Evolutionary conservation across 2,888 invertebrate genomes (phyloP), one percentile per base, ranked within the genome.

Genomic region (Amiota mariae): DNA sequence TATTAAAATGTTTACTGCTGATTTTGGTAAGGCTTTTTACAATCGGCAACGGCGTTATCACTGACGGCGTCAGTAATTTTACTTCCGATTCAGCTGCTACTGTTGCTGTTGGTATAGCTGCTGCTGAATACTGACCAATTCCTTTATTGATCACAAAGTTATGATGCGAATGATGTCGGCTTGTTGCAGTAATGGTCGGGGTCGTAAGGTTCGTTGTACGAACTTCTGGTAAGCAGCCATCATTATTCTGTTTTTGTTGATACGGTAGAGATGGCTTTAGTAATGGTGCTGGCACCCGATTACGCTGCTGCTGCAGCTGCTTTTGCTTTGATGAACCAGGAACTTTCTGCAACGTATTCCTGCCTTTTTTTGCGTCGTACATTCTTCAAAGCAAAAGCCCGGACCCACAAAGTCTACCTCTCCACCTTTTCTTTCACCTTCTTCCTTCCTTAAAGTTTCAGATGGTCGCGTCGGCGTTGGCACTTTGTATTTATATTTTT

Each of bases 331-430:
- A 79, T 76, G 81, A 36, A 6, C 36, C 76, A 82, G 87, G 83
- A 82, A 86, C 82, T 84, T 88, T 88, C 77, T 86, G 81, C 84
- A 85, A 87, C 81, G 78, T 80, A 77, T 87, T 88, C 84, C 82
- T 83, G 68, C 70, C 77, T 77, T 87, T 88, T 81, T 86, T 88
- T 82, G 86, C 80, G 82, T 88, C 88, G 87, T 88, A 85, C 88
- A 88, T 88, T 80, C 87, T 87, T 87, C 79, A 77, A 76, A 61
- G 24, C 46, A 70, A 63, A 73, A 24, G 24, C 24, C 68, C 46
- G 74, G 72, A 73, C 67, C 18, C 73, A 47, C 72, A 64, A 63
- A 72, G 54, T 51, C 49, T 51, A 24, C n/a, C n/a, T 48, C 4
- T 36, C 6, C 36, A 0, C 36, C 18, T 47, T 18, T 66, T 20